phyloP scores from a whole-genome alignment of 2,888 invertebrate species.

The Leptopilina myrica region DNA sequence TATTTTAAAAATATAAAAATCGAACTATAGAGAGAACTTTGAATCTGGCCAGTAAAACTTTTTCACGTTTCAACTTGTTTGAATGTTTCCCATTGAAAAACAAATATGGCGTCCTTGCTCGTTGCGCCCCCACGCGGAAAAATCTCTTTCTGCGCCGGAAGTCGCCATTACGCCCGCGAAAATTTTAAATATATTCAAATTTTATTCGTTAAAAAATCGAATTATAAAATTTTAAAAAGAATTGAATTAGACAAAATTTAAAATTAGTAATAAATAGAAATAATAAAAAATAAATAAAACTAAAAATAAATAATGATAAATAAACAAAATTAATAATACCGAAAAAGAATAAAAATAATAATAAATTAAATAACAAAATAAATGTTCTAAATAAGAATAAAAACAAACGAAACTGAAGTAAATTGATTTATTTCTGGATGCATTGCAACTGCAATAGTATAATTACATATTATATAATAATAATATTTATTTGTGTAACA shows the following conservation, averaged over 20 bases:
- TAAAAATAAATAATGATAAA: background rate
- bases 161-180: too few species aligned
- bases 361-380: background rate
- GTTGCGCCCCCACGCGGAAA: background rate
- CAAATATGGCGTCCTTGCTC: background rate
- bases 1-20: too few species aligned
- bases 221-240: too few species aligned
- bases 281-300: too few species aligned
- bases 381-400: background rate
- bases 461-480: slow-evolving; percentile 14
- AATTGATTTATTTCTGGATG: slow-evolving; percentile 33
- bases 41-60: background rate
- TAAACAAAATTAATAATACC: background rate
- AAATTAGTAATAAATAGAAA: too few species aligned
- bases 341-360: background rate
- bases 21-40: background rate
- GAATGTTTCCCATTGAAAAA: background rate
- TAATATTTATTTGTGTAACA: slow-evolving; percentile 47
- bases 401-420: background rate
- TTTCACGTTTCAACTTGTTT: background rate
- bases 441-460: background rate
- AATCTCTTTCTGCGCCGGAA: too few species aligned
- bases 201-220: too few species aligned
- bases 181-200: too few species aligned
- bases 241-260: too few species aligned